Conservation (phyloP, 2,888 invertebrate species). For the Drosophila picticornis region DNA sequence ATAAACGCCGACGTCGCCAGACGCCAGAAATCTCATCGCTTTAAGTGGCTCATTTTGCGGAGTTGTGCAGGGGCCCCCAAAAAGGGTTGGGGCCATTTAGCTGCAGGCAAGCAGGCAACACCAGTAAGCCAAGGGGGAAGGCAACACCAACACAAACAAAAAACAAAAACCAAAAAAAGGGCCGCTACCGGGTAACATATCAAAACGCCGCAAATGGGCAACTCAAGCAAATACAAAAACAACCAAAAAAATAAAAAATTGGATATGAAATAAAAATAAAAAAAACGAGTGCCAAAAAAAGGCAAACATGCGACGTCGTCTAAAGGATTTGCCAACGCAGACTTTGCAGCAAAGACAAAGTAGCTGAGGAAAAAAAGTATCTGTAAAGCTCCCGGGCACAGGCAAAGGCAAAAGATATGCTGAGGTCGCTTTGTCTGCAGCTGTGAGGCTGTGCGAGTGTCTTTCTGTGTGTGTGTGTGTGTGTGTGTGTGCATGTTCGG, state of each 20-base stretch:
- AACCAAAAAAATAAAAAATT: slow-evolving; percentile 5
- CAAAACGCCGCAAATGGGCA: slow-evolving; percentile 81
- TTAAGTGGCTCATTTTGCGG: slow-evolving; percentile 77
- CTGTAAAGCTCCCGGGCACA: slow-evolving; percentile 37
- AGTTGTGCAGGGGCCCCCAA: slow-evolving; percentile 11
- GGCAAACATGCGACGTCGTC: slow-evolving; percentile 77
- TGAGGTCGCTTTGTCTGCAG: slow-evolving; percentile 50
- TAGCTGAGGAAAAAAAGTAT: slow-evolving; percentile 60
- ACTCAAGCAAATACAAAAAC: slow-evolving; percentile 40
- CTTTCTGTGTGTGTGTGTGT: slow-evolving; percentile 18
- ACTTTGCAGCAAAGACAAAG: slow-evolving; percentile 72
- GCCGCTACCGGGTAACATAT: slow-evolving; percentile 79
- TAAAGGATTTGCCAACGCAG: slow-evolving; percentile 78
- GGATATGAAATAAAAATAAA: slow-evolving; percentile 64
- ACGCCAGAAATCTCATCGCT: slow-evolving; percentile 81
- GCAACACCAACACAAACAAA: slow-evolving; percentile 15
- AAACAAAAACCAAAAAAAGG: slow-evolving; percentile 26
- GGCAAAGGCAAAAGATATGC: slow-evolving; percentile 46
- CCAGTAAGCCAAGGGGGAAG: slow-evolving; percentile 34
- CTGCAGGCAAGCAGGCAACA: slow-evolving; percentile 64
- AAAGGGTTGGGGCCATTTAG: slow-evolving; percentile 35
- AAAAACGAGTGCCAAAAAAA: slow-evolving; percentile 58
- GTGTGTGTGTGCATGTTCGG: slow-evolving; percentile 49
- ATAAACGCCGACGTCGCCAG: slow-evolving; percentile 76
- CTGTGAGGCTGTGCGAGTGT: slow-evolving; percentile 10